Base-by-base conservation (phyloP, 2,888 invertebrate genomes). In the Anticlea derivata region DNA sequence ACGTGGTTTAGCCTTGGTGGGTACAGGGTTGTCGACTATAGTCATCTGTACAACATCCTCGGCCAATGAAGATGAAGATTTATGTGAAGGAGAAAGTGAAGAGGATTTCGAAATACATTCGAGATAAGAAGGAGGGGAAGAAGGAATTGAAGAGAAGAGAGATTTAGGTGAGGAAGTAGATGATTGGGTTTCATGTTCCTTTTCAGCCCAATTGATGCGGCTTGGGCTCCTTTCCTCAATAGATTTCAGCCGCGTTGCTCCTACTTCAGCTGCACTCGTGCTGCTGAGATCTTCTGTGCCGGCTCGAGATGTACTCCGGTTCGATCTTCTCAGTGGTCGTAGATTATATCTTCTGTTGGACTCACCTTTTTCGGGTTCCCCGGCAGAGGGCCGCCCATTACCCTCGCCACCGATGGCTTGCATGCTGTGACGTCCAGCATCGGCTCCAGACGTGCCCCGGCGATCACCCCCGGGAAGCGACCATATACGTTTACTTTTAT, bases 211-310 rank as follows among this genome's bases (percentile, higher is more conserved):
- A 7, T 29, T 6, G 2, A 11, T 11, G 7, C 22, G 29, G 10
- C 40, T 30, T 5, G 8, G 30, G 22, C 40, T 22, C 22, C 30
- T n/a, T 30, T 40, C 30, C 40, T 40, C 40, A 22, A 30, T 40
- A 11, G 30, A 11, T 4, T 11, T 11, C 22, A 40, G 40, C 20
- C 22, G 29, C 11, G 11, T 10, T 11, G 20, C 10, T 29, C 10
- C 30, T 1, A n/a, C 30, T 2, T 11, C 40, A 22, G 10, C 22
- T 40, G 7, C 11, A 20, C 7, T 30, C 11, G 40, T 40, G 7
- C 30, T 11, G 22, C 40, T 30, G 22, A 3, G 6, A 22, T 7
- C 11, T 22, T 8, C n/a, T 11, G 7, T 29, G 26, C 38, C 38
- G 40, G n/a, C n/a, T n/a, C n/a, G n/a, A n/a, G n/a, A n/a, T n/a